These are phyloP conservation scores for Rotaria magnacalcarata DNA, from an alignment of 2,888 invertebrate species.

Conservation along the genomic window DNA sequence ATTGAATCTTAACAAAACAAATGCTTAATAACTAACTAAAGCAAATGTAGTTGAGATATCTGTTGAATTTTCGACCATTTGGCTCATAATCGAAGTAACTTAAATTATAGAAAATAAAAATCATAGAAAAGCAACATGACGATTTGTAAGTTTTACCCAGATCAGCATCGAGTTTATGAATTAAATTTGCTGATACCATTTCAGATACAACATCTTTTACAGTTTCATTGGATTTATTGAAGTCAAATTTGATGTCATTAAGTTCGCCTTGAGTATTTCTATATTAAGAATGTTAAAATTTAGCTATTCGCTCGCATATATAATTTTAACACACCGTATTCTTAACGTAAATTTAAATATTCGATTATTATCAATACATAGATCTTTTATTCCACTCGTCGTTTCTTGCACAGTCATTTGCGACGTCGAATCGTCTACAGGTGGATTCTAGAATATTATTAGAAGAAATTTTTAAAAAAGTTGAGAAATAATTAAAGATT, in stretches of 20 bases:
- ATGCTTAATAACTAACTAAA: neutral
- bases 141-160: slow-evolving; percentile 48
- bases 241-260: slow-evolving; percentile 96
- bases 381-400: neutral
- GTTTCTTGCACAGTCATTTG: neutral
- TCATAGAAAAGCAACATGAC: slow-evolving; percentile 46
- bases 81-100: neutral
- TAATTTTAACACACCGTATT: neutral
- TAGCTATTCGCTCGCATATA: neutral
- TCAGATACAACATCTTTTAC: slow-evolving; percentile 87
- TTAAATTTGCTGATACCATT: slow-evolving; percentile 86
- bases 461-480: too few relatives aligned
- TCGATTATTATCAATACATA: neutral
- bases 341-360: slow-evolving; percentile 9
- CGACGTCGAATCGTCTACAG: neutral
- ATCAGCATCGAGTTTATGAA: slow-evolving; percentile 80
- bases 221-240: slow-evolving; percentile 73
- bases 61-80: neutral
- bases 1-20: neutral
- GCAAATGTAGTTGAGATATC: neutral
- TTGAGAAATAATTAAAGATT: too few relatives aligned
- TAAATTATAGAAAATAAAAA: neutral
- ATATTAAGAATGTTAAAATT: neutral
- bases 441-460: neutral
- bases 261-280: slow-evolving; percentile 80